Evolutionary conservation across 1,140 invertebrate species (phyloP).

Genomic region (Panagrolaimus sp.): DNA sequence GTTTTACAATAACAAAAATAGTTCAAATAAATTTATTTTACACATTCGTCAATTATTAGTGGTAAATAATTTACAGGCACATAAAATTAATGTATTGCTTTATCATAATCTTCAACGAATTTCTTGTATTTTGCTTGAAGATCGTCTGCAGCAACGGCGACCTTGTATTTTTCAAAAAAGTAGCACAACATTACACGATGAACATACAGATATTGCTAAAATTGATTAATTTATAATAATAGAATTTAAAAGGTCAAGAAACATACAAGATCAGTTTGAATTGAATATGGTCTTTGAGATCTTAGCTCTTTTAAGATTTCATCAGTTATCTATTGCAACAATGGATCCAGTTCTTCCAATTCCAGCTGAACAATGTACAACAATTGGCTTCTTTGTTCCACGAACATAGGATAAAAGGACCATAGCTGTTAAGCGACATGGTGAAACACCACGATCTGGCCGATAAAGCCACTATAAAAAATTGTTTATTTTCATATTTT

Average conservation of each 20-base stretch:
- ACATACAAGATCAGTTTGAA: slow-evolving; percentile 37
- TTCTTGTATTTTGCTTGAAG: slow-evolving; percentile 20
- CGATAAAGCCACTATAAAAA: slow-evolving; percentile 38
- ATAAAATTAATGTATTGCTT: too few species aligned
- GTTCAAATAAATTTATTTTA: too few species aligned
- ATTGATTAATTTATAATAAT: background rate
- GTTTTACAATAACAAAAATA: too few species aligned
- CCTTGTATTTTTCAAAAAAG: slow-evolving; percentile 16
- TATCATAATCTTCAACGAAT: slow-evolving; percentile 19
- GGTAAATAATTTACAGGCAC: too few species aligned
- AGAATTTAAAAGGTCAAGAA: background rate
- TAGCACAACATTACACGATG: slow-evolving; percentile 18
- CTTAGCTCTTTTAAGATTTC: slow-evolving; percentile 43
- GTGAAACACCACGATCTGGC: slow-evolving; percentile 43
- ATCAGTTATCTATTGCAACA: slow-evolving; percentile 44
- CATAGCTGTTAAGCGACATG: slow-evolving; percentile 28
- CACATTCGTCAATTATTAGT: too few species aligned
- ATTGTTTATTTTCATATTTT: slow-evolving; percentile 16
- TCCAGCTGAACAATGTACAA: slow-evolving; percentile 45
- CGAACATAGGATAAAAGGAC: slow-evolving; percentile 33
- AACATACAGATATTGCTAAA: slow-evolving; percentile 12
- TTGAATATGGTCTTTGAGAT: slow-evolving; percentile 39
- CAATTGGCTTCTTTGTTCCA: slow-evolving; percentile 42
- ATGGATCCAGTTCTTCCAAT: slow-evolving; percentile 45
- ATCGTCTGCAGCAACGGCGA: slow-evolving; percentile 2